phyloP scores from a whole-genome alignment of 2,113 vertebrate genomes.

The Petrocephalus microphthalmus region DNA sequence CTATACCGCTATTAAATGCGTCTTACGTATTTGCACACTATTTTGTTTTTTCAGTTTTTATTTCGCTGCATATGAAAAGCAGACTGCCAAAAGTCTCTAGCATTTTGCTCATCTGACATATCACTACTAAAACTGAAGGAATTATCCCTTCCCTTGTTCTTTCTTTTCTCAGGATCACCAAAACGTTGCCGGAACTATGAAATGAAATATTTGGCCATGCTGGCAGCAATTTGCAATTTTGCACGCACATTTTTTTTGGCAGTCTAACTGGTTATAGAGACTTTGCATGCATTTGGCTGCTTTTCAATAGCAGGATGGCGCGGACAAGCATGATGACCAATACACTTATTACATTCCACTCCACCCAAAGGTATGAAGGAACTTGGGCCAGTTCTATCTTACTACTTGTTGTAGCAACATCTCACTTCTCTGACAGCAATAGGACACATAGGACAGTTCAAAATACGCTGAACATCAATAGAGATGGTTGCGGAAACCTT shows the following conservation, averaged over 20 bases:
- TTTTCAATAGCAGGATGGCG: background rate
- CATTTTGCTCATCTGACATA: background rate
- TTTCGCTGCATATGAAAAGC: background rate
- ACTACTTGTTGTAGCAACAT: background rate
- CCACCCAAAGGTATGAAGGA: background rate
- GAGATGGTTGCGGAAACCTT: slow-evolving; percentile 5
- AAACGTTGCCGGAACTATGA: background rate
- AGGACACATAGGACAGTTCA: slow-evolving; percentile 3
- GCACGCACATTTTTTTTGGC: background rate
- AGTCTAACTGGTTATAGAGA: background rate
- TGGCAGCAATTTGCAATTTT: background rate
- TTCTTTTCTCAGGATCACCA: background rate
- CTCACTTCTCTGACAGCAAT: background rate
- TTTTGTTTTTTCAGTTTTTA: background rate
- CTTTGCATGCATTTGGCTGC: slow-evolving; percentile 13
- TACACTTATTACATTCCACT: slow-evolving; percentile 7
- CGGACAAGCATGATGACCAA: slow-evolving; percentile 25
- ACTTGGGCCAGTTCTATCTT: background rate
- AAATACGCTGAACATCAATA: slow-evolving; percentile 4
- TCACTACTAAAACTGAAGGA: background rate
- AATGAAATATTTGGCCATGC: background rate
- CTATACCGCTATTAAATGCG: background rate
- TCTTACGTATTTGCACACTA: background rate
- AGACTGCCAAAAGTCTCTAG: background rate
- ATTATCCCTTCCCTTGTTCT: background rate